Percentiles rank a stretch among this genome's conserved stretches.
phyloP scores from a whole-genome alignment of 2,113 vertebrate genomes.

The Lophochroa leadbeateri region DNA sequence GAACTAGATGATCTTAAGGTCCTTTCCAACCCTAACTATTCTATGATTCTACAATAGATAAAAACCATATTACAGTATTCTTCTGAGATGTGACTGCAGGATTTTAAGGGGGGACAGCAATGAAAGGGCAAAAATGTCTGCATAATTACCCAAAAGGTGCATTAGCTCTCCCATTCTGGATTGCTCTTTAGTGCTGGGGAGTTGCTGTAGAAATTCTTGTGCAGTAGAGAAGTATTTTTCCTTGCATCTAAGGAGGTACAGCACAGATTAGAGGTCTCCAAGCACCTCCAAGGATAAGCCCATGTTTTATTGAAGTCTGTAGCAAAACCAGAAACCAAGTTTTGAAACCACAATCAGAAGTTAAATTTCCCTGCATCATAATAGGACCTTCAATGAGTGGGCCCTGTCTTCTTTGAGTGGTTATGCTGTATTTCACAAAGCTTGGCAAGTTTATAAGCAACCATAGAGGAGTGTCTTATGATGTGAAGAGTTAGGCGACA shows the following conservation, averaged over 20 bases:
- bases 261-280: background rate
- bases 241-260: background rate
- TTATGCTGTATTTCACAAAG: background rate
- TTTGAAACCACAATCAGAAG: background rate
- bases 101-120: background rate
- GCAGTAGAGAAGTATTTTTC: background rate
- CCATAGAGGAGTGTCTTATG: accelerated
- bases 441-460: too few relatives aligned
- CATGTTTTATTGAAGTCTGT: background rate
- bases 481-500: background rate
- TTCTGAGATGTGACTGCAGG: background rate
- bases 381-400: background rate
- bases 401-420: background rate
- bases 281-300: background rate
- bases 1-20: too few relatives aligned
- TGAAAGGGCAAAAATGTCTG: background rate
- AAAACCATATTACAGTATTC: background rate
- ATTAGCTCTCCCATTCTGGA: background rate
- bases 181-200: background rate
- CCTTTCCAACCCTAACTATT: too few relatives aligned
- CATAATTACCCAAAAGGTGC: background rate
- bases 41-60: too few relatives aligned
- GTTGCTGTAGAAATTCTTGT: background rate
- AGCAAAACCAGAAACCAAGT: background rate
- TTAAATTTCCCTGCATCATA: background rate